phyloP scores from a whole-genome alignment of 2,113 vertebrate genomes.

The Monopterus albus region DNA sequence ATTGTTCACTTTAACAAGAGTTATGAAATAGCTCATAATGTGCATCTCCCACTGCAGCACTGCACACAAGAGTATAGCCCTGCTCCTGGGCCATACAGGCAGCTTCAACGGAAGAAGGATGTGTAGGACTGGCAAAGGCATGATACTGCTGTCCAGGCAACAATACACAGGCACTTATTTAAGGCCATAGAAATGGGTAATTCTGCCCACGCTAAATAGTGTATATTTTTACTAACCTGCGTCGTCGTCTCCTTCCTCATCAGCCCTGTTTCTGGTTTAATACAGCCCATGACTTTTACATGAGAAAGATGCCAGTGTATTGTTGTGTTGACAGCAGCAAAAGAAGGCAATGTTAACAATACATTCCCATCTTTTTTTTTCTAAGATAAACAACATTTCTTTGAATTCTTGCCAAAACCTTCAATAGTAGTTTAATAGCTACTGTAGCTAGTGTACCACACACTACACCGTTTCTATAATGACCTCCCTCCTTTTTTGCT shows the following conservation, averaged over 20 bases:
- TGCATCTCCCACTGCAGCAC: slow-evolving; percentile 35
- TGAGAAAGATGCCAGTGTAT: slow-evolving; percentile 32
- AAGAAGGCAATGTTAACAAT: slow-evolving; percentile 40
- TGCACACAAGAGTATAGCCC: slow-evolving; percentile 46
- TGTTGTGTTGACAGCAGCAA: slow-evolving; percentile 26
- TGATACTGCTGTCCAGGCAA: slow-evolving; percentile 30
- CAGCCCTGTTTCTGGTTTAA: neutral
- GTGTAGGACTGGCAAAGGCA: slow-evolving; percentile 42
- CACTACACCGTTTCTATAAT: neutral
- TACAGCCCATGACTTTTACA: neutral
- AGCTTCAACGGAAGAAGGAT: slow-evolving; percentile 37
- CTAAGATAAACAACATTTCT: neutral
- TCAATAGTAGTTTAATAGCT: too few species aligned
- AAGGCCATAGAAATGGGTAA: slow-evolving; percentile 13
- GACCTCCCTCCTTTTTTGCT: neutral
- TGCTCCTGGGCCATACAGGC: slow-evolving; percentile 38
- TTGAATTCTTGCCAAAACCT: neutral
- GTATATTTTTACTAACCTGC: neutral
- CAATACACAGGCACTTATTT: slow-evolving; percentile 28
- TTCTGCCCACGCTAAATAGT: too few species aligned
- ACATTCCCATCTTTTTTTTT: slow-evolving; percentile 36
- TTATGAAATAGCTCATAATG: slow-evolving; percentile 24
- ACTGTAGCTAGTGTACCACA: neutral
- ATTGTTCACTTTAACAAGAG: slow-evolving; percentile 25
- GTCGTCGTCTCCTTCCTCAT: neutral